Percentiles rank a stretch among this genome's conserved stretches.
phyloP scores from a whole-genome alignment of 2,797 vertebrate genomes.

The Lacerta agilis region DNA sequence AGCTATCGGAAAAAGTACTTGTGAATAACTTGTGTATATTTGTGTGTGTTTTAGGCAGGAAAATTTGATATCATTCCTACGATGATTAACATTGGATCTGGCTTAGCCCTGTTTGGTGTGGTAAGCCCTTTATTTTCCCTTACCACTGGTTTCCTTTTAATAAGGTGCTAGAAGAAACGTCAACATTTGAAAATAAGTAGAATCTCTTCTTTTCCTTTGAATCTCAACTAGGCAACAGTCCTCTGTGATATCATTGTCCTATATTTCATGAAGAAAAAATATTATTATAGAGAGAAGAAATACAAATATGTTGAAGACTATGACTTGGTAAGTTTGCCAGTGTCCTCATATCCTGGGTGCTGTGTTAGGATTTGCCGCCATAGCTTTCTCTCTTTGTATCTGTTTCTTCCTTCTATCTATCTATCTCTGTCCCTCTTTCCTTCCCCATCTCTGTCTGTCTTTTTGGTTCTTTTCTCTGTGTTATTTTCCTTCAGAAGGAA shows the following conservation, averaged over 20 bases:
- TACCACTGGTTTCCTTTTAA: background rate
- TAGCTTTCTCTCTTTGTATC: background rate
- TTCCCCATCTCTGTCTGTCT: background rate
- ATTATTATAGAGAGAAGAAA: slow-evolving; percentile 85
- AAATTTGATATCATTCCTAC: slow-evolving; percentile 91
- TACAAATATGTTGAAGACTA: slow-evolving; percentile 83
- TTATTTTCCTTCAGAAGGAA: no score
- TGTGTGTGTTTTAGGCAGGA: slow-evolving; percentile 82
- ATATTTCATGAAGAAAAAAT: slow-evolving; percentile 81
- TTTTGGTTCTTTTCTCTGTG: background rate
- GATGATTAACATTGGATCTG: slow-evolving; percentile 91
- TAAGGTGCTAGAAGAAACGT: no score
- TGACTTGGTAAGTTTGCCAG: slow-evolving; percentile 76
- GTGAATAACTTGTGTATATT: background rate
- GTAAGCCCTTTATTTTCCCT: slow-evolving; percentile 75
- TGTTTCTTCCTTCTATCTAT: no score
- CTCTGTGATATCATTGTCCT: slow-evolving; percentile 86
- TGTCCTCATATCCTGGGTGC: no score
- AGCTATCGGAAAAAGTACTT: no score
- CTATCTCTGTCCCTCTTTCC: background rate
- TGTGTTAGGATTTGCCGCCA: background rate
- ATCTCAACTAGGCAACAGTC: slow-evolving; percentile 79
- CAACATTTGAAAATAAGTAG: background rate
- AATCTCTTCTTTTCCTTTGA: background rate
- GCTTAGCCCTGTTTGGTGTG: slow-evolving; percentile 86